These are phyloP conservation scores for Microcebus lehilahytsara DNA, from an alignment of 2,113 vertebrate genomes.

Conservation along the genomic window DNA sequence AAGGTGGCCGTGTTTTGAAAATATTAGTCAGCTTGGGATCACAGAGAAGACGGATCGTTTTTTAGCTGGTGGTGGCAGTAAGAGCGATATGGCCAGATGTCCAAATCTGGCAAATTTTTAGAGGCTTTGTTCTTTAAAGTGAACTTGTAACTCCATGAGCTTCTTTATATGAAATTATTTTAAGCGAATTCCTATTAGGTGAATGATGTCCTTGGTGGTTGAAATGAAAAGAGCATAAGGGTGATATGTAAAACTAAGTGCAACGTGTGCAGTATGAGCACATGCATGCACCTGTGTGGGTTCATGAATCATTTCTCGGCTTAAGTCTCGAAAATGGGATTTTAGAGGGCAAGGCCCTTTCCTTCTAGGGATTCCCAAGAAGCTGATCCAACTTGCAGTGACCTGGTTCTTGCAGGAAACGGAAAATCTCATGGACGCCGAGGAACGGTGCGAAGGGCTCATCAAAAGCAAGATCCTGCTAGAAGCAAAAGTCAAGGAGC, in stretches of 20 bases:
- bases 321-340: neutral
- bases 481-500: constrained; percentile 89
- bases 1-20: neutral
- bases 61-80: neutral
- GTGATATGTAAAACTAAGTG: neutral
- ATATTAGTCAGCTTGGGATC: neutral
- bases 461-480: constrained; percentile 86
- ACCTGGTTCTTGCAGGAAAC: constrained; percentile 81
- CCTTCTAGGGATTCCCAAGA: neutral
- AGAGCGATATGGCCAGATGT: accelerated
- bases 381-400: neutral
- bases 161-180: neutral
- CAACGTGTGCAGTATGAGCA: accelerated
- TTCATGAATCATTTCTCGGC: neutral
- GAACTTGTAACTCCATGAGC: neutral
- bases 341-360: neutral
- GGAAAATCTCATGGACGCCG: constrained; percentile 84
- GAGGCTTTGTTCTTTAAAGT: neutral
- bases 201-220: neutral
- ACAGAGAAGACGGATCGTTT: neutral
- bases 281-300: accelerated
- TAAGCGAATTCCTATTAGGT: neutral
- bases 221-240: neutral
- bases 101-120: neutral
- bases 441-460: constrained; percentile 86